Conservation (phyloP, 2,113 vertebrate species). For the Notothenia rossii region DNA sequence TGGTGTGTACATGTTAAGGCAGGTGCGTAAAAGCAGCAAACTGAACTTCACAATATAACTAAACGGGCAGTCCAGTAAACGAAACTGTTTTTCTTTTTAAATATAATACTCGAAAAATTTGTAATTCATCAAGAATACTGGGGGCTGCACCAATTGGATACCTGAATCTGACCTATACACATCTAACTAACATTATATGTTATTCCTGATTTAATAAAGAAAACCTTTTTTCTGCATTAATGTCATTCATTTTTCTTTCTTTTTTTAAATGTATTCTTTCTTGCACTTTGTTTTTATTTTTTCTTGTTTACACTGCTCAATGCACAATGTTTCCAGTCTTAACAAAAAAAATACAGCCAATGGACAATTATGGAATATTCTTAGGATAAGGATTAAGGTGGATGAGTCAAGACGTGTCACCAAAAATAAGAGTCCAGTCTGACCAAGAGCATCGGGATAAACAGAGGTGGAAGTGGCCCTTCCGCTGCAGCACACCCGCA, state of each 20-base stretch:
- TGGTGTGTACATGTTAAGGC: slow-evolving; percentile 16
- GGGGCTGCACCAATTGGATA: not conserved
- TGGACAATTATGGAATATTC: slow-evolving; percentile 22
- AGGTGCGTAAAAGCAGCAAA: slow-evolving; percentile 55
- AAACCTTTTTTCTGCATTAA: not conserved
- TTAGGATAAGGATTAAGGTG: slow-evolving; percentile 45
- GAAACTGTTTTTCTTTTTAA: not conserved
- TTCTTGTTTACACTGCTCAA: not conserved
- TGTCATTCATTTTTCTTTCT: too few relatives aligned
- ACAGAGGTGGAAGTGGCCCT: slow-evolving; percentile 82
- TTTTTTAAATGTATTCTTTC: not conserved
- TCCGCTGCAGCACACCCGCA: slow-evolving; percentile 80
- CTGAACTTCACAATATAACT: not conserved
- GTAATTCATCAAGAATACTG: not conserved
- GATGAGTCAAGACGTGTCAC: slow-evolving; percentile 54
- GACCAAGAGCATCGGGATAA: slow-evolving; percentile 65
- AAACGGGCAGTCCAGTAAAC: not conserved
- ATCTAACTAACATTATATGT: not conserved
- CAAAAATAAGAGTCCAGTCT: slow-evolving; percentile 71
- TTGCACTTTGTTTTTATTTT: not conserved
- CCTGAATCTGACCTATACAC: not conserved
- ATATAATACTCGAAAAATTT: too few relatives aligned
- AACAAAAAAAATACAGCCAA: slow-evolving; percentile 1
- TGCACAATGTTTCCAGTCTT: not conserved
- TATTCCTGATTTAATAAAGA: not conserved